Evolutionary conservation across 2,113 vertebrate species (phyloP).

Genomic region (Lathamus discolor): DNA sequence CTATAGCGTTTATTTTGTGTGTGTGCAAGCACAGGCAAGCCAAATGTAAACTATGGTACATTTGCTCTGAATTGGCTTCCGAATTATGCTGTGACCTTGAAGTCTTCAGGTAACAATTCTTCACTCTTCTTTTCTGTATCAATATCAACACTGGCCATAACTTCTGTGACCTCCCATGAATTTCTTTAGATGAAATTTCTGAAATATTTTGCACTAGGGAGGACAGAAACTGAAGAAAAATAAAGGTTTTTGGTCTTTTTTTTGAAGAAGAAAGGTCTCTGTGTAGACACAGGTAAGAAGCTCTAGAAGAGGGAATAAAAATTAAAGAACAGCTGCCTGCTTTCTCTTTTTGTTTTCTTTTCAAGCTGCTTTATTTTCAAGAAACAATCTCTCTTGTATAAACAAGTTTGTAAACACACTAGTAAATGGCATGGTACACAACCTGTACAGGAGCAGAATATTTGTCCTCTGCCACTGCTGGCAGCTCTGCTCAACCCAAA

Average conservation of each 20-base stretch:
- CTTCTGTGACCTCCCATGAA: not conserved
- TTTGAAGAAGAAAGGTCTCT: not conserved
- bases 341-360: not conserved
- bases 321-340: not conserved
- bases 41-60: not conserved
- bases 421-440: not conserved
- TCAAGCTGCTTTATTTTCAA: not conserved
- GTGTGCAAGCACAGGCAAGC: not conserved
- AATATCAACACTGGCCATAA: not conserved
- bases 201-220: not conserved
- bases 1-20: not conserved
- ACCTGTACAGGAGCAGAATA: not conserved
- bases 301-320: not conserved
- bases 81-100: not conserved
- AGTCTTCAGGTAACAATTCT: not conserved
- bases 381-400: not conserved
- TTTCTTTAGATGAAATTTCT: not conserved
- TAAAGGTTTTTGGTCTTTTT: not conserved
- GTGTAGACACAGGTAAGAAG: not conserved
- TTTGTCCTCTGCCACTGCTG: not conserved
- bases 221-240: not conserved
- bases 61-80: not conserved
- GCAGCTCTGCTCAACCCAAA: not conserved
- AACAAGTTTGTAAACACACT: not conserved
- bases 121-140: not conserved